Base-by-base conservation (phyloP, 1,140 invertebrate species). In the Lasioglossum albipes region DNA sequence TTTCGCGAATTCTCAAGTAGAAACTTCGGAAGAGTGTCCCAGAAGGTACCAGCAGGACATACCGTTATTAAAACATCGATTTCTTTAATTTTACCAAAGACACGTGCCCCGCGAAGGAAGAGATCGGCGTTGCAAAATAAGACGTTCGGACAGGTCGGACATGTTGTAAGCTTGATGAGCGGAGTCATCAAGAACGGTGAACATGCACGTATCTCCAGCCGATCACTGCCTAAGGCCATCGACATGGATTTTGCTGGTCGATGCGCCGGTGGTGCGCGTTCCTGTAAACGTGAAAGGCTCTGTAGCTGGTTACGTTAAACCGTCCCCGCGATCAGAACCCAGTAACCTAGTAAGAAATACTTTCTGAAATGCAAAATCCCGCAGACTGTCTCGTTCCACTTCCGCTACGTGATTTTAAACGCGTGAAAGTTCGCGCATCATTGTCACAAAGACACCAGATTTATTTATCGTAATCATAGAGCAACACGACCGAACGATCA, bases 381-480 rank as follows among this genome's bases (percentile, higher is more conserved):
- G 20, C 13, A 31, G 16, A 16, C 13, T 16, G 31, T 41, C 31
- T 7, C 62, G 62, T 65, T 65, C 62, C 31, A 65, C 62, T 41
- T 65, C 27, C 31, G 57, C n/a, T 6, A 9, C 9, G 6, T 10
- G 20, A 7, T n/a, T 6, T 59, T 59, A 59, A 18, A 20, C 31
- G 31, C 62, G 62, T 65, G 62, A 65, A 65, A 65, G 62, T 65
- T 65, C 18, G 31, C 31, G 62, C 62, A 20, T 20, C 31, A 65
- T 65, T 65, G 62, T 65, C 20, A 31, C 2, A 18, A 31, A 9
- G 31, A 41, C 31, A 2, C 57, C 13, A 20, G 16, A 59, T n/a
- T 22, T 6, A 6, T 59, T 59, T 6, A 4, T 54, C 9, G 27
- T 27, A 27, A n/a, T 59, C 57, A 59, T 9, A 20, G 4, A 9